Base-by-base conservation (phyloP, 2,113 vertebrate species). In the Heteronetta atricapilla region DNA sequence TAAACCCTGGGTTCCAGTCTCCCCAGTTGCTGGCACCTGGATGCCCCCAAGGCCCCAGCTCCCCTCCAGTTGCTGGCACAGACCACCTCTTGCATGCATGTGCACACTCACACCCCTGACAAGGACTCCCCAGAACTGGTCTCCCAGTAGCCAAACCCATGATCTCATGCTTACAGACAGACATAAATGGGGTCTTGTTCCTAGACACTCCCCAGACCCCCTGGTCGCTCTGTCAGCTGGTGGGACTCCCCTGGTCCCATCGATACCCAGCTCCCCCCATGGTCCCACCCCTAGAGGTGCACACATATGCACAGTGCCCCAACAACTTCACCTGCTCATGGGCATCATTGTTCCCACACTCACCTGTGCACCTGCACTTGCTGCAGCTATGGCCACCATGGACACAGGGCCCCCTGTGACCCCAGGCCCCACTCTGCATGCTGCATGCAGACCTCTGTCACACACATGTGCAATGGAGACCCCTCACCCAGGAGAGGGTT, bases 171-270 rank as follows among this genome's bases (percentile, higher is more conserved):
- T 59, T 46, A 66, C 13, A 64, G 6, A 56, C 17, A n/a, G 4
- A n/a, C 64, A 48, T 12, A 36, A 11, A 18, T 1, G 0, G 16
- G 7, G 3, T 40, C 18, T 58, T 0, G 0, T 4, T 58, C 40
- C 40, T 63, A 14, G 63, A 88, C 21, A 62, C 29, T 21, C 31
- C 6, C 3, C 29, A 69, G 46, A 28, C 8, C 3, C 12, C 38
- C 13, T 38, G 2, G 10, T 20, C 5, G 50, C 33, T 74, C 44
- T 80, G n/a, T 26, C 29, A 87, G 44, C 67, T 79, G 31, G 19
- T 66, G 34, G 14, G 20, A 58, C 34, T 82, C 23, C 20, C n/a
- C 22, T 33, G 59, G 5, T 34, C 33, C 20, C 20, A 36, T 36
- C 2, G 5, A 31, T 44, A 52, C 31, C 20, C 33, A 6, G 2